phyloP scores from a whole-genome alignment of 2,113 vertebrate species.

The Pristiophorus japonicus region DNA sequence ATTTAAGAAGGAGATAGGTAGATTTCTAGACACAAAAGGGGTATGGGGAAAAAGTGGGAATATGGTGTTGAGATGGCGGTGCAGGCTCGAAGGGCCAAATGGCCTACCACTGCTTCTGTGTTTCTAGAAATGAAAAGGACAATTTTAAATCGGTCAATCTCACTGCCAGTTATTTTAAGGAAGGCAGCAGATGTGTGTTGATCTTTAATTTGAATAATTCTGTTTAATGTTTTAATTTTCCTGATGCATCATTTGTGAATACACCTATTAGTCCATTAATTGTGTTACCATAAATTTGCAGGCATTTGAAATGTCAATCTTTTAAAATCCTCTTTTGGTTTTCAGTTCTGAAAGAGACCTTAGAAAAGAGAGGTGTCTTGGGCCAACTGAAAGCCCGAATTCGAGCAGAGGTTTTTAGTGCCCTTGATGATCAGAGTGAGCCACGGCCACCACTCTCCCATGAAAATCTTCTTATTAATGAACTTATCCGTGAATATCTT shows the following conservation, averaged over 20 bases:
- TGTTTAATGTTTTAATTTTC: not conserved
- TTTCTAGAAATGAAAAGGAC: not conserved
- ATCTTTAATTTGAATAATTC: not conserved
- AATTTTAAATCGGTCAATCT: not conserved
- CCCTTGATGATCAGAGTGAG: slow-evolving; percentile 71
- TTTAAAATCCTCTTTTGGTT: not conserved
- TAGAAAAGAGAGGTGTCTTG: slow-evolving; percentile 79
- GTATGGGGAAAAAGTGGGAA: too few relatives aligned
- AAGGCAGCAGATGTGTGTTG: not conserved
- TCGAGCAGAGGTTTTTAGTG: slow-evolving; percentile 83
- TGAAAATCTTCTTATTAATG: slow-evolving; percentile 88
- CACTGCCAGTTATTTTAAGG: not conserved
- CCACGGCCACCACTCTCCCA: slow-evolving; percentile 67
- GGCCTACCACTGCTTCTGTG: too few relatives aligned
- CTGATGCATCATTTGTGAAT: not conserved
- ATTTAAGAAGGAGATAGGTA: too few relatives aligned
- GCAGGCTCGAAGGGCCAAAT: too few relatives aligned
- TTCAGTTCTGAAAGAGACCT: slow-evolving; percentile 77
- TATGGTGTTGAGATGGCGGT: too few relatives aligned
- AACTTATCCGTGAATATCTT: slow-evolving; percentile 88
- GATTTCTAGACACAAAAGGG: too few relatives aligned
- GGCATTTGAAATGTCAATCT: slow-evolving; percentile 29
- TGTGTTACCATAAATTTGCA: not conserved
- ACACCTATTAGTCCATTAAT: not conserved
- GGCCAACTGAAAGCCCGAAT: slow-evolving; percentile 78